A percentile compares a stretch with the other conserved stretches of the same genome.
Conservation (phyloP, 2,797 vertebrate species). For the Anomalospiza imberbis region DNA sequence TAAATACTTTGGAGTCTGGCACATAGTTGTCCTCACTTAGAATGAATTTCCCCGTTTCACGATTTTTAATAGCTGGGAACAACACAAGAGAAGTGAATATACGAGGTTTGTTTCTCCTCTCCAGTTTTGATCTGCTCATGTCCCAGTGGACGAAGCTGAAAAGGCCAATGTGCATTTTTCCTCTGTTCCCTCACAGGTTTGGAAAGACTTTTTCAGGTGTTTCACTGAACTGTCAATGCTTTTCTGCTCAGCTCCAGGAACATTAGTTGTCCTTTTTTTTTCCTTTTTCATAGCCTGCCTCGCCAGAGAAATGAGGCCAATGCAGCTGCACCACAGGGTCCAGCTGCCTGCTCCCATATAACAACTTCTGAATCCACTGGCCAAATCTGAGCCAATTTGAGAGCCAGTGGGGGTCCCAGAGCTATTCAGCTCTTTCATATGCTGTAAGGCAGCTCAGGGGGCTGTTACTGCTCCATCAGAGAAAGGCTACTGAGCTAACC, state of each 20-base stretch:
- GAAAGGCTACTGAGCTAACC: neutral
- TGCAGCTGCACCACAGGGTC: neutral
- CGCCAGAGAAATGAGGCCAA: slow-evolving; percentile 38
- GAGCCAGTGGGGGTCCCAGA: neutral
- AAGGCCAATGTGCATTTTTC: neutral
- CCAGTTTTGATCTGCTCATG: neutral
- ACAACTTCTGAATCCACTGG: neutral
- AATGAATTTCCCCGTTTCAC: slow-evolving; percentile 88
- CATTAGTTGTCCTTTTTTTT: neutral
- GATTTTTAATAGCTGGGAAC: slow-evolving; percentile 87
- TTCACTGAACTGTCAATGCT: neutral
- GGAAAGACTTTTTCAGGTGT: neutral
- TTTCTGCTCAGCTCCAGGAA: neutral
- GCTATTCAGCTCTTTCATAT: neutral
- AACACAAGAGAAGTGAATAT: neutral
- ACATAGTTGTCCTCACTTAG: slow-evolving; percentile 86
- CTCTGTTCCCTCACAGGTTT: neutral
- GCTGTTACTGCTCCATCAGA: neutral
- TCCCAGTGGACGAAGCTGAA: neutral
- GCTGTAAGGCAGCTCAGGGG: neutral
- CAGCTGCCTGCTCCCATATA: neutral
- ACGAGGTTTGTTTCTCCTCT: neutral
- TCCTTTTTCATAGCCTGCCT: neutral
- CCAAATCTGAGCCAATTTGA: neutral
- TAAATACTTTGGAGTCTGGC: slow-evolving; percentile 84